These are phyloP conservation scores for Fragum fragum DNA, from an alignment of 2,888 invertebrate species.

Conservation along the genomic window DNA sequence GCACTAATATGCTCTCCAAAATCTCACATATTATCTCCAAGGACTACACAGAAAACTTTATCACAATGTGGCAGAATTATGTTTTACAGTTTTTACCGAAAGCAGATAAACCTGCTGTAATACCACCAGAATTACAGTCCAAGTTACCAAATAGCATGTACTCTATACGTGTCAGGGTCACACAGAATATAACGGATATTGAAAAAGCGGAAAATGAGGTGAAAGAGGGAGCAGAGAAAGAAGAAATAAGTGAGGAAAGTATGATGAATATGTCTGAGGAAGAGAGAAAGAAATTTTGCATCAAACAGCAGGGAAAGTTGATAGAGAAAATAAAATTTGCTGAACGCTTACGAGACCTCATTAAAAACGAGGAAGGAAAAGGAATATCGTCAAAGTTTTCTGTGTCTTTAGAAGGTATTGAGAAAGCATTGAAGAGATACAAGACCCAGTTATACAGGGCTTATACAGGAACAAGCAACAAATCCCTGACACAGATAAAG, in stretches of 20 bases:
- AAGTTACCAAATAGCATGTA: conserved; percentile 78
- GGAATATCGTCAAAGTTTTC: conserved; percentile 57
- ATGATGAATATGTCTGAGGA: conserved; percentile 23
- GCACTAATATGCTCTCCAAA: conserved; percentile 78
- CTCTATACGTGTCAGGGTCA: conserved; percentile 77
- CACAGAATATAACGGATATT: conserved; percentile 54
- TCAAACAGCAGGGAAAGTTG: conserved; percentile 55
- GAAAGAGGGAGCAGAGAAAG: conserved; percentile 10
- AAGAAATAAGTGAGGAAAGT: conserved; percentile 6
- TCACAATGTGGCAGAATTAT: conserved; percentile 72
- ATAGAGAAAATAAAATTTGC: conserved; percentile 70
- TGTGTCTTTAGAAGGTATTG: conserved; percentile 63
- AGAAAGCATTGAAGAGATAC: conserved; percentile 64
- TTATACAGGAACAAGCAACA: conserved; percentile 57
- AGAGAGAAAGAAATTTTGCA: conserved; percentile 45
- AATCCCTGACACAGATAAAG: conserved; percentile 51
- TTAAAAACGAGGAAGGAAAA: conserved; percentile 55
- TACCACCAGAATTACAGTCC: conserved; percentile 77
- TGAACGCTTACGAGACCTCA: conserved; percentile 59
- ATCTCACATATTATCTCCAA: conserved; percentile 76
- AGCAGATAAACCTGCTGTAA: conserved; percentile 76
- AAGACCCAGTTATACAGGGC: conserved; percentile 65
- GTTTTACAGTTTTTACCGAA: conserved; percentile 78
- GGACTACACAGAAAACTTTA: conserved; percentile 66
- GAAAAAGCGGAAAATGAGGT: conserved; percentile 52